Evolutionary conservation across 2,888 invertebrate genomes (phyloP).

Genomic region (Conomelus anceps): DNA sequence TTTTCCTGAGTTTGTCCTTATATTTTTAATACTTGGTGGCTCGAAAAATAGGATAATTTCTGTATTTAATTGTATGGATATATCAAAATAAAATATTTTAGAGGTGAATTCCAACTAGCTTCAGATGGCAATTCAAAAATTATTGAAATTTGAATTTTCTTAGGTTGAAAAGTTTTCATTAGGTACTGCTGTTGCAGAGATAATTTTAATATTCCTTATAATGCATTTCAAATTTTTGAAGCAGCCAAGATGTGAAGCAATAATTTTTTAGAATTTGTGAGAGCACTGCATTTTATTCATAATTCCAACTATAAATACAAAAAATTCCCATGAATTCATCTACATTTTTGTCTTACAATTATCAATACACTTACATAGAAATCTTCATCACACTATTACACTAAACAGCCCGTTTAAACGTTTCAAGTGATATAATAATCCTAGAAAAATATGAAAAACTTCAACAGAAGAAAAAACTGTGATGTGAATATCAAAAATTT

Average conservation of each 20-base stretch:
- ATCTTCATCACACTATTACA: not conserved
- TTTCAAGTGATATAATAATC: not conserved
- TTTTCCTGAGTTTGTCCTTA: not conserved
- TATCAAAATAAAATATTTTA: too few relatives aligned
- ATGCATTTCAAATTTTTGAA: too few relatives aligned
- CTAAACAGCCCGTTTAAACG: not conserved
- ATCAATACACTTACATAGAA: not conserved
- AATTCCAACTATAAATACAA: not conserved
- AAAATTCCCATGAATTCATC: not conserved
- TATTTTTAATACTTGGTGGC: not conserved
- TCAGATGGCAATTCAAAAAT: too few relatives aligned
- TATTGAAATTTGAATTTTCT: too few relatives aligned
- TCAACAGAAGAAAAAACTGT: not conserved
- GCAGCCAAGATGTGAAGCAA: too few relatives aligned
- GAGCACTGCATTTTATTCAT: too few relatives aligned
- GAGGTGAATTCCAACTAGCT: too few relatives aligned
- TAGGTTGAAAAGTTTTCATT: too few relatives aligned
- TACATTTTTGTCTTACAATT: not conserved
- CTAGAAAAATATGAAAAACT: not conserved
- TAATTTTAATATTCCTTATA: too few relatives aligned
- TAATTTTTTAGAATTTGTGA: too few relatives aligned
- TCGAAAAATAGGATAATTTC: not conserved
- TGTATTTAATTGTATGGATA: not conserved
- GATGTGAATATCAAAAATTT: not conserved
- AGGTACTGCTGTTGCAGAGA: too few relatives aligned